A percentile compares a stretch with the other conserved stretches of the same genome.
Conservation (phyloP, 2,113 vertebrate species). For the Coptodon rendalli region DNA sequence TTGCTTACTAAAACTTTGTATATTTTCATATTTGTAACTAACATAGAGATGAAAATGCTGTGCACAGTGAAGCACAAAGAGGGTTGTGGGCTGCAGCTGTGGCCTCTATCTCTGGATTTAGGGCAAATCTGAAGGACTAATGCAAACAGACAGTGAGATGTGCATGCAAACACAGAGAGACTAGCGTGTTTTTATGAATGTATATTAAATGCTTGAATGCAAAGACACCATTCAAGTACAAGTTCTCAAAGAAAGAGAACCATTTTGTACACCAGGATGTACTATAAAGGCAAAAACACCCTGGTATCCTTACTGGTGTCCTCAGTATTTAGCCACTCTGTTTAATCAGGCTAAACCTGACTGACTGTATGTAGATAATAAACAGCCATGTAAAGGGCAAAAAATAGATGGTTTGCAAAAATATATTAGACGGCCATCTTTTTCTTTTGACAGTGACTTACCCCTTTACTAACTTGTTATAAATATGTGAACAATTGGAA, state of each 20-base stretch:
- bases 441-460: background rate
- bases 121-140: constrained; percentile 45
- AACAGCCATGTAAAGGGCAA: background rate
- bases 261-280: background rate
- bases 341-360: background rate
- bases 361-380: background rate
- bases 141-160: constrained; percentile 33
- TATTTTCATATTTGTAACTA: constrained; percentile 1
- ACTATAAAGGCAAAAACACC: constrained; percentile 1
- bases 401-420: background rate
- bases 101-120: constrained; percentile 44
- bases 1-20: background rate
- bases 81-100: constrained; percentile 54
- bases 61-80: background rate
- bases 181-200: background rate
- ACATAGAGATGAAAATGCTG: background rate
- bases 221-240: background rate
- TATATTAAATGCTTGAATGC: constrained; percentile 1
- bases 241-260: background rate
- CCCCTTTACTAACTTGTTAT: background rate
- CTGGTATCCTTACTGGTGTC: background rate
- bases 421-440: background rate
- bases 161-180: background rate
- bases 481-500: background rate
- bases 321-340: background rate